These are phyloP conservation scores for Hemithea aestivaria DNA, from an alignment of 2,888 invertebrate genomes.

Conservation along the genomic window DNA sequence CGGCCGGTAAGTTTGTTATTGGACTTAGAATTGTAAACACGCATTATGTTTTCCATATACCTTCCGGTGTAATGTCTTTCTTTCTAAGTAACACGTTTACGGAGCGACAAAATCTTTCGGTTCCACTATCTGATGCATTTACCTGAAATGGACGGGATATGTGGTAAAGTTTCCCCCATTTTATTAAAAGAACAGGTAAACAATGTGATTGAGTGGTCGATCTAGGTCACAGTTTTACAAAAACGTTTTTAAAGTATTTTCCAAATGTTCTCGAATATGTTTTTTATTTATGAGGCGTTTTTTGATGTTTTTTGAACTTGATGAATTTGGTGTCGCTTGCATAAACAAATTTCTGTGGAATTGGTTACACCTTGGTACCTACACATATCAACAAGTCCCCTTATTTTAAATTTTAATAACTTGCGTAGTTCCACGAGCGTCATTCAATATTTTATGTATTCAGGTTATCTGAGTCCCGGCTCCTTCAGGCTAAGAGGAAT, in stretches of 20 bases:
- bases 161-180: too few relatives aligned
- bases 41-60: not conserved
- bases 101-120: too few relatives aligned
- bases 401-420: constrained; percentile 61
- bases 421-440: constrained; percentile 54
- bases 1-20: constrained; percentile 47
- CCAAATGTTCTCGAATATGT: too few relatives aligned
- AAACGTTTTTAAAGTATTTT: too few relatives aligned
- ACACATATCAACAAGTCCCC: constrained; percentile 13
- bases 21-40: not conserved
- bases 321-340: constrained; percentile 3
- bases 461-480: constrained; percentile 31
- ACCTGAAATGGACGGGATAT: too few relatives aligned
- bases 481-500: constrained; percentile 39
- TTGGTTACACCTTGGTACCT: constrained; percentile 5
- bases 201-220: too few relatives aligned
- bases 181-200: too few relatives aligned
- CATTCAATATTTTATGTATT: constrained; percentile 67
- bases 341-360: constrained; percentile 3
- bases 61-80: too few relatives aligned
- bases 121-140: too few relatives aligned
- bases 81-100: too few relatives aligned
- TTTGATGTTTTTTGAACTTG: constrained; percentile 7
- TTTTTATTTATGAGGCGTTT: too few relatives aligned
- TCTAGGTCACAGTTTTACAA: too few relatives aligned